Percentiles rank a stretch among this genome's conserved stretches.
phyloP scores from a whole-genome alignment of 2,888 invertebrate genomes.

The Cylloceria caligata region DNA sequence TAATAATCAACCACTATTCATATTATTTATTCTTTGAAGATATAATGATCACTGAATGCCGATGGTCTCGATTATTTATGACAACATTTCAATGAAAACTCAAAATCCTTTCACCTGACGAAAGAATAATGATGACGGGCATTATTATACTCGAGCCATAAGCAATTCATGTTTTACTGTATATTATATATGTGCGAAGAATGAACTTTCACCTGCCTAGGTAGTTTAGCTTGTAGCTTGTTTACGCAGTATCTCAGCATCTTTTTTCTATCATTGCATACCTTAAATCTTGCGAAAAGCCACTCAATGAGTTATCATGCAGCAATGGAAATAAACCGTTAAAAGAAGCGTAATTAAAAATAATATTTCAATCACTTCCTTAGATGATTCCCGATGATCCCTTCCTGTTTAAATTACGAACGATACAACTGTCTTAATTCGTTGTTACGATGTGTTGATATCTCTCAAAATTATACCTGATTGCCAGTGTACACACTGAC shows the following conservation, averaged over 20 bases:
- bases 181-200: background rate
- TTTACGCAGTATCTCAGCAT: background rate
- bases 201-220: slow-evolving; percentile 29
- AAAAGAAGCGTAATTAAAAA: too few species aligned
- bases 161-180: slow-evolving; percentile 15
- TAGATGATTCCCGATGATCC: too few species aligned
- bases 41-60: slow-evolving; percentile 18
- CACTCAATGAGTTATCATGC: background rate
- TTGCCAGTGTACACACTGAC: too few species aligned
- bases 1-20: background rate
- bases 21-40: slow-evolving; percentile 27
- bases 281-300: background rate
- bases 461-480: too few species aligned
- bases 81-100: slow-evolving; percentile 35
- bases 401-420: too few species aligned
- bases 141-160: slow-evolving; percentile 4
- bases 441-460: too few species aligned
- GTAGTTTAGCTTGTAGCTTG: background rate
- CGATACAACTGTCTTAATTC: too few species aligned
- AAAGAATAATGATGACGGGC: slow-evolving; percentile 42
- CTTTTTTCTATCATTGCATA: background rate
- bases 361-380: too few species aligned
- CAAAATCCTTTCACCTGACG: slow-evolving; percentile 47
- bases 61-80: slow-evolving; percentile 33
- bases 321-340: too few species aligned